These are phyloP conservation scores for Sesamia nonagrioides DNA, from an alignment of 1,140 invertebrate species.

Conservation along the genomic window DNA sequence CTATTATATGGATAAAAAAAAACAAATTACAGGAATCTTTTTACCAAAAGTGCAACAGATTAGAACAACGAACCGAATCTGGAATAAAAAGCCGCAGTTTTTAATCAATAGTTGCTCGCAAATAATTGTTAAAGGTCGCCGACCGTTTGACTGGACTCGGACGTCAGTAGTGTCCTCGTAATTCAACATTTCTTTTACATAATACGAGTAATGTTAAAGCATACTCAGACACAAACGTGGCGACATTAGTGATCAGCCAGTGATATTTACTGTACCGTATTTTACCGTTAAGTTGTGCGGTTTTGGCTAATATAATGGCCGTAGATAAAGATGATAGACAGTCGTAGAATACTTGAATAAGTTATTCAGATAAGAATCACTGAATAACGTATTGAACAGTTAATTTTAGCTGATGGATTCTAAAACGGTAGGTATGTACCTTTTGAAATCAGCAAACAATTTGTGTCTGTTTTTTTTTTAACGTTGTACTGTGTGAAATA, in stretches of 20 bases:
- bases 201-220: conserved; percentile 56
- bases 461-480: background rate
- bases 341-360: background rate
- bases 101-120: conserved; percentile 63
- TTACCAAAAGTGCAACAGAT: background rate
- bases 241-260: background rate
- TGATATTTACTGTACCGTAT: background rate
- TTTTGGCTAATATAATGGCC: conserved; percentile 10
- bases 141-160: conserved; percentile 63
- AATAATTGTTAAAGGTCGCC: conserved; percentile 69
- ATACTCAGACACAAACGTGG: background rate
- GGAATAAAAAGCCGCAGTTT: conserved; percentile 48
- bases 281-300: conserved; percentile 7
- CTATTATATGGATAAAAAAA: too few relatives aligned
- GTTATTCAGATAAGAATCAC: background rate
- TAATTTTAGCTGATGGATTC: background rate
- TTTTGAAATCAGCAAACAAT: background rate
- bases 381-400: background rate
- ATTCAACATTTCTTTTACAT: conserved; percentile 66
- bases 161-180: conserved; percentile 66
- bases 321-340: conserved; percentile 26
- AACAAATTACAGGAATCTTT: too few relatives aligned
- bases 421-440: background rate
- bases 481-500: too few relatives aligned
- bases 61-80: conserved; percentile 31